These are phyloP conservation scores for Typhlichthys eigenmanni DNA, from an alignment of 2,797 vertebrate species.

Conservation along the genomic window DNA sequence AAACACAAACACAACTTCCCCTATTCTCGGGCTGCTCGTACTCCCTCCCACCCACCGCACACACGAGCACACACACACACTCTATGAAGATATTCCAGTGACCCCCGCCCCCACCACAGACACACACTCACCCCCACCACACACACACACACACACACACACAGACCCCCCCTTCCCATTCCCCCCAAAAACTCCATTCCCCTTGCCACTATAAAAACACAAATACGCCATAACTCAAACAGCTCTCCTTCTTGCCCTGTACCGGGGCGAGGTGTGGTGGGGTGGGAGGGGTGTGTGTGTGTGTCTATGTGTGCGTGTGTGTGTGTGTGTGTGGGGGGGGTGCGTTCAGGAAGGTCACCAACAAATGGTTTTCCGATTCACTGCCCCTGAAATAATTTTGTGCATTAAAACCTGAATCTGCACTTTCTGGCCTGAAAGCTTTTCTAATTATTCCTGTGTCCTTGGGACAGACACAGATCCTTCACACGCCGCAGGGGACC, in stretches of 20 bases:
- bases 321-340: constrained; percentile 40
- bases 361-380: constrained; percentile 99
- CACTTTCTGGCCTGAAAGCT: constrained; percentile 99
- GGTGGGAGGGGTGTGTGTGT: not conserved
- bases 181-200: constrained; percentile 79
- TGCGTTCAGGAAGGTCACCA: constrained; percentile 99
- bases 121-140: constrained; percentile 43
- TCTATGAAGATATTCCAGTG: constrained; percentile 32
- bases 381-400: constrained; percentile 99
- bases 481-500: constrained; percentile 81
- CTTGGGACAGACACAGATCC: constrained; percentile 99
- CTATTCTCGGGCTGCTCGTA: constrained; percentile 58
- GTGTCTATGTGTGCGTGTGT: not conserved
- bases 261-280: constrained; percentile 70
- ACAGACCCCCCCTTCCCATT: constrained; percentile 68
- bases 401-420: constrained; percentile 99
- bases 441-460: constrained; percentile 99
- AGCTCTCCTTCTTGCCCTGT: constrained; percentile 95
- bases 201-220: constrained; percentile 98
- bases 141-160: constrained; percentile 84
- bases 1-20: constrained; percentile 93
- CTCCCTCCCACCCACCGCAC: constrained; percentile 72
- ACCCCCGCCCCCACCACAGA: constrained; percentile 23
- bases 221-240: constrained; percentile 99
- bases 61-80: constrained; percentile 41